Evolutionary conservation across 2,113 vertebrate genomes (phyloP).

Genomic region (Triplophysa rosa): DNA sequence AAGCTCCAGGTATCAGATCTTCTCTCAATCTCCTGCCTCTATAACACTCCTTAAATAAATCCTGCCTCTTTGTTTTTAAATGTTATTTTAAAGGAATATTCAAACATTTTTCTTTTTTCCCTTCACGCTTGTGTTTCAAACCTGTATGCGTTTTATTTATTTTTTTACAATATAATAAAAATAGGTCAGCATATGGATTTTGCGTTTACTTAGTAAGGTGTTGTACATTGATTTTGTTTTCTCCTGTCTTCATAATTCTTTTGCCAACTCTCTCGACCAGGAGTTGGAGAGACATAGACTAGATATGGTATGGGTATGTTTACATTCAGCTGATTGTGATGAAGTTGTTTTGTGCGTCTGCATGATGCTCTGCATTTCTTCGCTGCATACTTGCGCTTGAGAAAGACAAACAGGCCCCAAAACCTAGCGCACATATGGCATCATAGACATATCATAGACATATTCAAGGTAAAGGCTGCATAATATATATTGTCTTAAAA

Average conservation of each 20-base stretch:
- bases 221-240: constrained; percentile 85
- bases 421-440: too few relatives aligned
- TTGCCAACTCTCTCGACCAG: constrained; percentile 97
- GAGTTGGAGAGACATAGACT: constrained; percentile 99
- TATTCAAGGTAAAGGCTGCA: neutral
- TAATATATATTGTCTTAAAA: neutral
- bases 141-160: too few relatives aligned
- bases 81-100: too few relatives aligned
- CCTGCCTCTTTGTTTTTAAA: neutral
- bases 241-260: constrained; percentile 87
- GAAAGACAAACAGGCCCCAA: too few relatives aligned
- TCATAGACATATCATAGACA: neutral
- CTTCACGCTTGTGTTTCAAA: too few relatives aligned
- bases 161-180: too few relatives aligned
- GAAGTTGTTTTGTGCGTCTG: constrained; percentile 87
- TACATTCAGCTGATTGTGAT: constrained; percentile 95
- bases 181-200: too few relatives aligned
- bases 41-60: neutral
- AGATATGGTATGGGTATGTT: constrained; percentile 99
- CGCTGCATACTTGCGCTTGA: constrained; percentile 57
- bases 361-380: constrained; percentile 93
- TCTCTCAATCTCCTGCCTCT: neutral
- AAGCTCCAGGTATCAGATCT: constrained; percentile 89
- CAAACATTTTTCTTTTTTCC: too few relatives aligned
- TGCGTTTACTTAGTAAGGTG: constrained; percentile 74